A percentile compares a stretch with the other conserved stretches of the same genome.
phyloP scores from a whole-genome alignment of 2,888 invertebrate species.

The Toxonevra muliebris region DNA sequence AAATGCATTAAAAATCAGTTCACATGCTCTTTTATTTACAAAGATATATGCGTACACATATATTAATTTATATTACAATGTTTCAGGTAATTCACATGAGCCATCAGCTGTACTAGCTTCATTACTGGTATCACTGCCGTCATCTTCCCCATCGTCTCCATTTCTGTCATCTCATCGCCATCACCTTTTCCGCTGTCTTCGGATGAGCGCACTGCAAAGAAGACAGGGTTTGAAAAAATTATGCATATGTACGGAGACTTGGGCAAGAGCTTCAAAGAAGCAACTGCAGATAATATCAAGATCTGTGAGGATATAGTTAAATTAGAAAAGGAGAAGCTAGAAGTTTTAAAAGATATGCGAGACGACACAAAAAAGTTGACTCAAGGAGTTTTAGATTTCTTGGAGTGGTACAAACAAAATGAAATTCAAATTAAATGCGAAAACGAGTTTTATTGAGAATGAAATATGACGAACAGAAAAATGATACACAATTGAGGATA shows the following conservation, averaged over 20 bases:
- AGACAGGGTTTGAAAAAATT: not conserved
- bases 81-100: not conserved
- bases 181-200: not conserved
- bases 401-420: not conserved
- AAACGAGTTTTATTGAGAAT: too few relatives aligned
- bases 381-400: constrained; percentile 2
- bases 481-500: too few relatives aligned
- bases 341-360: not conserved
- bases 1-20: not conserved
- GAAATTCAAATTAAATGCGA: too few relatives aligned
- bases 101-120: not conserved
- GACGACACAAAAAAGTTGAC: constrained; percentile 8
- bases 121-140: too few relatives aligned
- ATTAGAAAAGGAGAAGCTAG: not conserved
- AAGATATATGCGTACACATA: not conserved
- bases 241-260: not conserved
- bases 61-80: too few relatives aligned
- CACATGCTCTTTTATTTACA: not conserved
- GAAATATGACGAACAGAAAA: too few relatives aligned
- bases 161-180: not conserved
- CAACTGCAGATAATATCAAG: not conserved
- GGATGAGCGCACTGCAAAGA: constrained; percentile 1
- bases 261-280: not conserved
- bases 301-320: not conserved
- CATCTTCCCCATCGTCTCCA: not conserved